phyloP scores from a whole-genome alignment of 2,113 vertebrate species.

The Sylvilagus bachmani region DNA sequence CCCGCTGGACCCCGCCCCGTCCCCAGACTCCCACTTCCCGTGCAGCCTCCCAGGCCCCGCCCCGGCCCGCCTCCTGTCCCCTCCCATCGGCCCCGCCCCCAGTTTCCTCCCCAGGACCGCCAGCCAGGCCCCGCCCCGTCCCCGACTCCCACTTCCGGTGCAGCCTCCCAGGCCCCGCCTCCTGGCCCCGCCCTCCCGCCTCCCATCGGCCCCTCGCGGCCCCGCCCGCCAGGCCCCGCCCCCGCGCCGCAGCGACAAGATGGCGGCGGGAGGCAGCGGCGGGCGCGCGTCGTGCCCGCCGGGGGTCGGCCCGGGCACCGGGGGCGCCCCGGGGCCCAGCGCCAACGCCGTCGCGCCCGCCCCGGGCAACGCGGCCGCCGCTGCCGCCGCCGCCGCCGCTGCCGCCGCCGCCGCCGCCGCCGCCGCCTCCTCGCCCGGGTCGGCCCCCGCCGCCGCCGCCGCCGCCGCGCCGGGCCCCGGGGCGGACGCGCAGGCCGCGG shows the following conservation, averaged over 20 bases:
- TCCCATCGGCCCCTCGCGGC: background rate
- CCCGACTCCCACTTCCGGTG: accelerated
- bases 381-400: constrained; percentile 86
- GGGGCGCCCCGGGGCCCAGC: constrained; percentile 82
- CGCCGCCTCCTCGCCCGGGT: constrained; percentile 76
- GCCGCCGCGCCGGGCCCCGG: constrained; percentile 76
- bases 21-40: too few relatives aligned
- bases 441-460: constrained; percentile 75
- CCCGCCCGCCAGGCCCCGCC: background rate
- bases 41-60: too few relatives aligned
- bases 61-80: too few relatives aligned
- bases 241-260: constrained; percentile 88
- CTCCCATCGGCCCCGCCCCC: too few relatives aligned
- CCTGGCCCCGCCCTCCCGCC: background rate
- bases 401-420: constrained; percentile 84
- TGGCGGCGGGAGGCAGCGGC: constrained; percentile 94
- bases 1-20: too few relatives aligned
- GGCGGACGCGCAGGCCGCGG: constrained; percentile 79
- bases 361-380: constrained; percentile 86
- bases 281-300: constrained; percentile 87
- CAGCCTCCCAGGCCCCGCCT: background rate
- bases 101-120: background rate
- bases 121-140: accelerated
- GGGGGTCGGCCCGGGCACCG: constrained; percentile 65
- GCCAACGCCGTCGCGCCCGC: constrained; percentile 85